Evolutionary conservation across 2,113 vertebrate genomes (phyloP).

Genomic region (Xiphophorus couchianus): DNA sequence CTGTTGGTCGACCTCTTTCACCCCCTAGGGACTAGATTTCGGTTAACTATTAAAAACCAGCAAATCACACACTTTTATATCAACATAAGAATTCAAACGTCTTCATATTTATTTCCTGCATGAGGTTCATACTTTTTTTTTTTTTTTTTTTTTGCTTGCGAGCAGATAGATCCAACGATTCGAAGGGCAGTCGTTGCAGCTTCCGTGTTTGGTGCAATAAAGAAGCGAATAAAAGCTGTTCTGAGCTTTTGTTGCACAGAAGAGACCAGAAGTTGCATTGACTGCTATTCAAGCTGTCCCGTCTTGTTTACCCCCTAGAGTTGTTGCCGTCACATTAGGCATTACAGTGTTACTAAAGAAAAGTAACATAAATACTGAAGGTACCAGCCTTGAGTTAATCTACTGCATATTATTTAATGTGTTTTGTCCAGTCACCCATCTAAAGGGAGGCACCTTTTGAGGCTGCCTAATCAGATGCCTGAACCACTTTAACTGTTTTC

Average conservation of each 20-base stretch:
- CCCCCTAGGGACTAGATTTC: conserved; percentile 6
- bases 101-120: neutral
- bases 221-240: neutral
- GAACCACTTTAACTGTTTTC: neutral
- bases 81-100: neutral
- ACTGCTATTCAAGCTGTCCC: neutral
- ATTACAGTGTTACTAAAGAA: too few species aligned
- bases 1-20: conserved; percentile 45
- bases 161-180: neutral
- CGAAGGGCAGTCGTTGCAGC: neutral
- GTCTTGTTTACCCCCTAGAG: neutral
- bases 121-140: neutral
- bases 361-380: too few species aligned
- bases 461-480: neutral
- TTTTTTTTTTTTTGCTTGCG: neutral
- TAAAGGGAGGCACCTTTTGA: too few species aligned
- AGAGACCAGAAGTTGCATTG: neutral
- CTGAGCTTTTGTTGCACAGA: neutral
- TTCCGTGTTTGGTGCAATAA: neutral
- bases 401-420: neutral
- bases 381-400: neutral
- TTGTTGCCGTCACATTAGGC: too few species aligned
- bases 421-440: neutral
- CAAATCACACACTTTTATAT: neutral
- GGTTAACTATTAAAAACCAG: neutral